Evolutionary conservation across 1,140 invertebrate genomes (phyloP), one percentile per base, ranked within the genome.

Genomic region (Hermetia illucens): DNA sequence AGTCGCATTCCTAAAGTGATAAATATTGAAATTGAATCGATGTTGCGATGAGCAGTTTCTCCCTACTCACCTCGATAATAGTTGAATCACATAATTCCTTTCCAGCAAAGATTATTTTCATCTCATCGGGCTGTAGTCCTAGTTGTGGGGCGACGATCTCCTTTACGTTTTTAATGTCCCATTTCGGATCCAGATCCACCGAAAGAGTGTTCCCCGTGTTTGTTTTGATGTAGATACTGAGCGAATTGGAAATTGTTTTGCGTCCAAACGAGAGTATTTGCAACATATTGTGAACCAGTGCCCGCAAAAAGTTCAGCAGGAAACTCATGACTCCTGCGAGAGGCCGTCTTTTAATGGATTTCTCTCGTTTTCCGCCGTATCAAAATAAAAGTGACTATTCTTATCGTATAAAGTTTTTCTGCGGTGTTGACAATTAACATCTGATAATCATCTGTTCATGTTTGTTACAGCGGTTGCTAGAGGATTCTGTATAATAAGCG

Each of bases 31-130:
- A 27, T 27, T 8, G 24, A 27, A 27, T 9, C 24, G 24, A 27
- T 27, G 13, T 27, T 27, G 8, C 13, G 20, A 22, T 35, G 13
- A 2, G 15, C 17, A 35, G 16, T 19, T 36, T 25, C 35, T 8
- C 13, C 6, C 16, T 43, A 43, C 42, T 41, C 60, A 82, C 81
- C 61, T 79, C 70, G 43, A 86, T 71, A 25, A 74, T 68, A 10
- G 73, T 75, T 9, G 75, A 71, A 60, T 87, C 77, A 39, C 76
- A 72, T 1, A 89, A 57, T 53, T 86, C 80, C 60, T 85, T 86
- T 12, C 85, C 85, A 31, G 82, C 82, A 60, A 89, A 82, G 53
- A 89, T 86, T 30, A 89, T 82, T 57, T 82, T 82, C 3, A 86
- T 65, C 51, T 86, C 77, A 16, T 80, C 70, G 2, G 77, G 70